phyloP scores from a whole-genome alignment of 2,888 invertebrate genomes.

The Cryptocephalus primarius region DNA sequence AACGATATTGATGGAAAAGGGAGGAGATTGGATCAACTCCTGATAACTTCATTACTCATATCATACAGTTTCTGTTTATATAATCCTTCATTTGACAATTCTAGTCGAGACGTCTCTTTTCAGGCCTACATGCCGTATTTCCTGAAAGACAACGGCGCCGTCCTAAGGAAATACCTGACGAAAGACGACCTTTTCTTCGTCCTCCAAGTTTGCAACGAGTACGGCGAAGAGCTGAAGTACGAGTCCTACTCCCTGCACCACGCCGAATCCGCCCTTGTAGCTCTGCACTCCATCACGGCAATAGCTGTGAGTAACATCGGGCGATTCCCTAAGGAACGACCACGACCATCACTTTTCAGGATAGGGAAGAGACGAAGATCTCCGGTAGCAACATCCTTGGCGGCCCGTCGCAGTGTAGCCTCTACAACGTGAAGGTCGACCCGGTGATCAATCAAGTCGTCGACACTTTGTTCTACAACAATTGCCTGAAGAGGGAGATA shows the following conservation, averaged over 20 bases:
- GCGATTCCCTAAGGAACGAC: background rate
- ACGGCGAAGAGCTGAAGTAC: background rate
- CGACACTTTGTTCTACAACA: conserved; percentile 16
- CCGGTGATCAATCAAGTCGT: conserved; percentile 14
- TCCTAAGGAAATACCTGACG: conserved; percentile 15
- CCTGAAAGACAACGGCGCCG: conserved; percentile 14
- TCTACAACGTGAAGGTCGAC: conserved; percentile 8
- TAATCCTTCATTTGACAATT: too few relatives aligned
- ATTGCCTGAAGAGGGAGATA: conserved; percentile 10
- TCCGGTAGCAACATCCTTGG: too few relatives aligned
- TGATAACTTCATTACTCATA: too few relatives aligned
- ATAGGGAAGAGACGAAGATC: too few relatives aligned
- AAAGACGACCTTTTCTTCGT: conserved; percentile 12
- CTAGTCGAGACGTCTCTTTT: conserved; percentile 3
- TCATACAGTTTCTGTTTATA: too few relatives aligned
- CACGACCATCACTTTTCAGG: too few relatives aligned
- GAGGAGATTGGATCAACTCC: too few relatives aligned
- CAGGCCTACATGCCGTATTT: conserved; percentile 17
- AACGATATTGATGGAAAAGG: too few relatives aligned
- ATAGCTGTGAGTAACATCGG: background rate
- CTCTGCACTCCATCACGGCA: too few relatives aligned
- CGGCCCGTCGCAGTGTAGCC: too few relatives aligned
- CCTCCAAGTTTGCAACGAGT: conserved; percentile 8
- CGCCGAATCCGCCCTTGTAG: too few relatives aligned
- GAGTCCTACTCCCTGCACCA: too few relatives aligned